Conservation (phyloP, 2,888 invertebrate genomes). For the Augochlorella aurata region DNA sequence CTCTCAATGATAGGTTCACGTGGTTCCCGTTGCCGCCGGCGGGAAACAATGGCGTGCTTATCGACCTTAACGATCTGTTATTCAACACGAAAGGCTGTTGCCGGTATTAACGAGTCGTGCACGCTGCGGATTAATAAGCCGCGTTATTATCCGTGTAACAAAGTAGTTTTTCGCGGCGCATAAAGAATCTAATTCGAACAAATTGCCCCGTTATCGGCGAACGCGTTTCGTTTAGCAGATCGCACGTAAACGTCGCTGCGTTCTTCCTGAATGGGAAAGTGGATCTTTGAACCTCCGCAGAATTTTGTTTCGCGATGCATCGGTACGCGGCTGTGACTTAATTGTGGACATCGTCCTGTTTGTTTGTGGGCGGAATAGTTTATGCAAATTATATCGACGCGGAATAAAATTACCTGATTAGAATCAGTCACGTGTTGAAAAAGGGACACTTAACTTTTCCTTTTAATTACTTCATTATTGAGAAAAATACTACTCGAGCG, state of each 20-base stretch:
- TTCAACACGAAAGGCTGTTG: constrained; percentile 44
- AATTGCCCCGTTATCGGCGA: constrained; percentile 14
- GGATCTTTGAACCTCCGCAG: neutral
- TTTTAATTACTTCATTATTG: no score
- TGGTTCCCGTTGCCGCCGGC: constrained; percentile 23
- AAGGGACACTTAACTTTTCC: no score
- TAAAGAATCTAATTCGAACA: constrained; percentile 37
- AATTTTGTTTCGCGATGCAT: neutral
- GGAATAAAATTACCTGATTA: no score
- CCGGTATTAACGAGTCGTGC: constrained; percentile 41
- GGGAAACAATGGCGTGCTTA: constrained; percentile 49
- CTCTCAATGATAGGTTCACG: constrained; percentile 47
- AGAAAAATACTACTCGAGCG: no score
- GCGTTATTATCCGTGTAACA: constrained; percentile 35
- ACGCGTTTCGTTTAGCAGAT: neutral
- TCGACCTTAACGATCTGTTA: constrained; percentile 57
- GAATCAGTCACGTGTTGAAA: no score
- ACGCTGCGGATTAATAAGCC: constrained; percentile 42
- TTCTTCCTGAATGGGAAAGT: neutral
- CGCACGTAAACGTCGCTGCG: neutral
- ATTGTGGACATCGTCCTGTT: no score
- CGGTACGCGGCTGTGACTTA: no score
- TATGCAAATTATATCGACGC: no score
- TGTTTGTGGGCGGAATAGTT: no score
- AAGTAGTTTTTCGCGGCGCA: constrained; percentile 10